Conservation (phyloP, 2,113 vertebrate species). For the Tachysurus fulvidraco region DNA sequence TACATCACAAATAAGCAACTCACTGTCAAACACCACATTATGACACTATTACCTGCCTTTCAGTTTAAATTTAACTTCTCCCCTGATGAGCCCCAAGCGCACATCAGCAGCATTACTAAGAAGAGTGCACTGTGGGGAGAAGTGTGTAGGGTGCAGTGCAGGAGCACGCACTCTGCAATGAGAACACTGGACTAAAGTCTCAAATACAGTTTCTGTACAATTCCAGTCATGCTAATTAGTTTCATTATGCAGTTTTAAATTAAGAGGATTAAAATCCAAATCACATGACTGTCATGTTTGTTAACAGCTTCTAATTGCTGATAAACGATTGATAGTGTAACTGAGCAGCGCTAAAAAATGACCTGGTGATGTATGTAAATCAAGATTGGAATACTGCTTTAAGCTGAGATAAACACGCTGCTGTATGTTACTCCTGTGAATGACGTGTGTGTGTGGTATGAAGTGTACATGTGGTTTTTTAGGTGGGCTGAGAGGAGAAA, state of each 20-base stretch:
- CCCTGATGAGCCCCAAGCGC: not conserved
- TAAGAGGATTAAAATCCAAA: not conserved
- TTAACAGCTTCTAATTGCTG: not conserved
- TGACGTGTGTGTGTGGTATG: not conserved
- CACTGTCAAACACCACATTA: not conserved
- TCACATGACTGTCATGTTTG: not conserved
- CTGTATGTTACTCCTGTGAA: not conserved
- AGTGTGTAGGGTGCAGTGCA: not conserved
- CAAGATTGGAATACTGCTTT: not conserved
- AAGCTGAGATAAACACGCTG: not conserved
- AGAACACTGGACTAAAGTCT: not conserved
- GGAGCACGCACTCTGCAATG: not conserved
- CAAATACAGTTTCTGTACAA: not conserved
- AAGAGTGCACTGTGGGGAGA: not conserved
- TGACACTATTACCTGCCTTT: not conserved
- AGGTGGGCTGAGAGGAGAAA: slow-evolving; percentile 75
- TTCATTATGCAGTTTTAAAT: too few relatives aligned
- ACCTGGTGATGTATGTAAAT: not conserved
- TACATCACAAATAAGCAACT: slow-evolving; percentile 46
- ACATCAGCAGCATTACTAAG: not conserved
- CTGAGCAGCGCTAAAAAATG: not conserved
- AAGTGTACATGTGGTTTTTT: not conserved
- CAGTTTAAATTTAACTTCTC: not conserved
- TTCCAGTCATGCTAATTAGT: not conserved
- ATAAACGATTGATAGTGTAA: not conserved